Evolutionary conservation across 2,888 invertebrate genomes (phyloP).

Genomic region (Pseudolycoriella hygida): DNA sequence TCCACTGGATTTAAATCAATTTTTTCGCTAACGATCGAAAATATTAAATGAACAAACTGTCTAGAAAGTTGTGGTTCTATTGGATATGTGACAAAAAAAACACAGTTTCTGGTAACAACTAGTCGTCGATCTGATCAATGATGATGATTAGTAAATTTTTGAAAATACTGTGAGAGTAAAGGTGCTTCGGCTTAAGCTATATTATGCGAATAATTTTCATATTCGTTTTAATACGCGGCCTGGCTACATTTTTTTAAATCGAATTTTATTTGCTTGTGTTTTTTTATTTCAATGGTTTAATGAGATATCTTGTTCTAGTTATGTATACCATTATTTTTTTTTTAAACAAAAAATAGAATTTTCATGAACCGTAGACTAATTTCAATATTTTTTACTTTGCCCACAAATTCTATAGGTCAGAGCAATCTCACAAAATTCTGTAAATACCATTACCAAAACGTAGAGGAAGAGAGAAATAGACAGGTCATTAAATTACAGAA

Average conservation of each 20-base stretch:
- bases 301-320: neutral
- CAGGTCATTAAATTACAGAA: neutral
- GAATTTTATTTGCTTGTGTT: neutral
- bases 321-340: neutral
- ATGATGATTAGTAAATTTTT: too few species aligned
- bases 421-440: conserved; percentile 4
- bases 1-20: too few species aligned
- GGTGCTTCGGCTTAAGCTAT: conserved; percentile 25
- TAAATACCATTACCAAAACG: neutral
- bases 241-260: conserved; percentile 19
- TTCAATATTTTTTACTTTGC: conserved; percentile 6
- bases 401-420: conserved; percentile 6
- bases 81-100: too few species aligned
- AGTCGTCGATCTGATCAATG: too few species aligned
- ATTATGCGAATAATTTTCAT: conserved; percentile 21
- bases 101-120: too few species aligned
- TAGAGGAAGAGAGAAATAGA: neutral
- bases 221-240: conserved; percentile 28
- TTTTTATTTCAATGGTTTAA: too few species aligned
- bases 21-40: too few species aligned
- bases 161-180: conserved; percentile 21
- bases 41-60: too few species aligned
- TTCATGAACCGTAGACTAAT: conserved; percentile 3
- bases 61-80: too few species aligned
- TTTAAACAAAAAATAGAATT: neutral